Percentiles rank a stretch among this genome's conserved stretches.
Conservation (phyloP, 2,797 vertebrate genomes). For the Sparidentex hasta region DNA sequence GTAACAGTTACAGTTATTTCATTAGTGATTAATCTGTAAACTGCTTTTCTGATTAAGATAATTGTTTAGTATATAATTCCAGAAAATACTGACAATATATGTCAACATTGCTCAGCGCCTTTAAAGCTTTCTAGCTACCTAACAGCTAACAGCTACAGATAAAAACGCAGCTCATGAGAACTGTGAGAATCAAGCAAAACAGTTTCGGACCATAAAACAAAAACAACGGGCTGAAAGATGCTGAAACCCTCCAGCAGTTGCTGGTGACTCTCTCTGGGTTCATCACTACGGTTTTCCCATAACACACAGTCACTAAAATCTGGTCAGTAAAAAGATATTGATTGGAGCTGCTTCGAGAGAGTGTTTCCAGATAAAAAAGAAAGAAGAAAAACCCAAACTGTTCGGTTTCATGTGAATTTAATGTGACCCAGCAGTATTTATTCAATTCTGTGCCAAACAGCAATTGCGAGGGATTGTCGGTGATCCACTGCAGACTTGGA, state of each 20-base stretch:
- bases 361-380: slow-evolving; percentile 27
- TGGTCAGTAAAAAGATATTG: slow-evolving; percentile 22
- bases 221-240: background rate
- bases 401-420: slow-evolving; percentile 31
- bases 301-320: background rate
- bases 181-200: background rate
- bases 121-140: background rate
- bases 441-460: slow-evolving; percentile 24
- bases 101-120: background rate
- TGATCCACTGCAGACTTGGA: slow-evolving; percentile 43
- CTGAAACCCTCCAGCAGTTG: background rate
- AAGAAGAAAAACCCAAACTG: background rate
- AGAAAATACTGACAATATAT: background rate
- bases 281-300: slow-evolving; percentile 6
- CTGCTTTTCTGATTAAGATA: background rate
- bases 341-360: slow-evolving; percentile 30
- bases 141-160: background rate
- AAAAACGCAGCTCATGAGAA: background rate
- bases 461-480: slow-evolving; percentile 34
- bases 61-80: too few relatives aligned
- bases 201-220: background rate
- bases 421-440: slow-evolving; percentile 52
- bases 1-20: too few relatives aligned
- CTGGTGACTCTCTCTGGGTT: background rate
- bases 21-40: background rate